These are phyloP conservation scores for Napeogenes inachia DNA, from an alignment of 2,888 invertebrate species.

Conservation along the genomic window DNA sequence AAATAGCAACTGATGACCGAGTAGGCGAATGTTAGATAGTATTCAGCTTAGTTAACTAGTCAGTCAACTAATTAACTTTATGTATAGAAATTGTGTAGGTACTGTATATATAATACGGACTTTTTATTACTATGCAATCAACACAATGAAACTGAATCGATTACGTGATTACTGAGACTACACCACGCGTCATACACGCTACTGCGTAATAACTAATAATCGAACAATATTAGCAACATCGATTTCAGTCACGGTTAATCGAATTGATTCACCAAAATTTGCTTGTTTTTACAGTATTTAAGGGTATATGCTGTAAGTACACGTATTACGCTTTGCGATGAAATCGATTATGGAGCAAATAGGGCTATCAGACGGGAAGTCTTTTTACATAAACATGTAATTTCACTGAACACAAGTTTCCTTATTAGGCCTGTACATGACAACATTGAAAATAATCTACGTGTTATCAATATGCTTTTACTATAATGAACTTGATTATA, in stretches of 20 bases:
- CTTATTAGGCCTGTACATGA: constrained; percentile 5
- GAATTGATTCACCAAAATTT: constrained; percentile 53
- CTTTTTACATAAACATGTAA: constrained; percentile 58
- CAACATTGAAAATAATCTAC: constrained; percentile 19
- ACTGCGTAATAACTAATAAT: constrained; percentile 45
- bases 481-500: constrained; percentile 28
- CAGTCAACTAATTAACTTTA: too few species aligned
- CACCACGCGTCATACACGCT: constrained; percentile 47
- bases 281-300: constrained; percentile 54
- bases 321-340: constrained; percentile 59
- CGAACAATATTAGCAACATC: constrained; percentile 30
- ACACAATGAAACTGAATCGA: constrained; percentile 16
- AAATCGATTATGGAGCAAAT: constrained; percentile 57
- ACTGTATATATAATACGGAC: too few species aligned
- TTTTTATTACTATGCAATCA: not conserved
- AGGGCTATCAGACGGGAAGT: constrained; percentile 37
- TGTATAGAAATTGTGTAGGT: too few species aligned
- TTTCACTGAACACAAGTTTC: constrained; percentile 29
- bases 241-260: constrained; percentile 44
- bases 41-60: too few species aligned
- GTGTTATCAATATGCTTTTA: constrained; percentile 48
- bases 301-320: constrained; percentile 52
- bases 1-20: too few species aligned
- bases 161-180: constrained; percentile 23
- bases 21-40: too few species aligned